Evolutionary conservation across 1,140 invertebrate genomes (phyloP).

Genomic region (Papilio machaon): DNA sequence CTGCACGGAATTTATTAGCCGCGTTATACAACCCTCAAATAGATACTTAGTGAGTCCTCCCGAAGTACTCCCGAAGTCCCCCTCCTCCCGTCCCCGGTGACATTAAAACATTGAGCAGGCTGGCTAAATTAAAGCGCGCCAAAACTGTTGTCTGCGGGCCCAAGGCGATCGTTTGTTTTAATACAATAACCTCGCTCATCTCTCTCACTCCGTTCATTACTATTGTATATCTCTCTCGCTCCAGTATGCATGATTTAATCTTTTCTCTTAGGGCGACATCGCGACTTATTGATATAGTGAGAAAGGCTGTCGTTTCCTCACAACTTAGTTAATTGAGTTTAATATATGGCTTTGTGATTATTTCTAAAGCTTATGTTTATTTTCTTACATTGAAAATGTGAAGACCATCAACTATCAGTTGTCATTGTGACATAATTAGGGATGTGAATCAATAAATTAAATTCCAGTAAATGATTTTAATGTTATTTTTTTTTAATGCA

Average conservation of each 20-base stretch:
- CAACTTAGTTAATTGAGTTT: conserved; percentile 41
- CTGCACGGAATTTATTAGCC: conserved; percentile 77
- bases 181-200: conserved; percentile 75
- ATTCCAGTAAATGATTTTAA: background rate
- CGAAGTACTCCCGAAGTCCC: conserved; percentile 37
- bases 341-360: conserved; percentile 28
- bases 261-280: conserved; percentile 71
- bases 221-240: conserved; percentile 53
- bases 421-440: background rate
- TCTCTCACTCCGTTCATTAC: conserved; percentile 63
- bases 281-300: conserved; percentile 56
- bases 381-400: background rate
- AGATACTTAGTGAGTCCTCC: conserved; percentile 76
- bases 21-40: conserved; percentile 76
- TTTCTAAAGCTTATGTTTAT: conserved; percentile 10
- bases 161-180: conserved; percentile 81
- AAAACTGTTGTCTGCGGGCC: conserved; percentile 77
- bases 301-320: conserved; percentile 25
- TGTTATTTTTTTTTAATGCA: no score
- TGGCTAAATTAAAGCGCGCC: conserved; percentile 80
- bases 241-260: conserved; percentile 61
- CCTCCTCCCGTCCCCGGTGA: conserved; percentile 53
- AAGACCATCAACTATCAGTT: background rate
- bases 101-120: conserved; percentile 75
- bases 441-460: background rate